Evolutionary conservation across 2,113 vertebrate genomes (phyloP), one percentile per base, ranked within the genome.

Genomic region (Athene noctua): DNA sequence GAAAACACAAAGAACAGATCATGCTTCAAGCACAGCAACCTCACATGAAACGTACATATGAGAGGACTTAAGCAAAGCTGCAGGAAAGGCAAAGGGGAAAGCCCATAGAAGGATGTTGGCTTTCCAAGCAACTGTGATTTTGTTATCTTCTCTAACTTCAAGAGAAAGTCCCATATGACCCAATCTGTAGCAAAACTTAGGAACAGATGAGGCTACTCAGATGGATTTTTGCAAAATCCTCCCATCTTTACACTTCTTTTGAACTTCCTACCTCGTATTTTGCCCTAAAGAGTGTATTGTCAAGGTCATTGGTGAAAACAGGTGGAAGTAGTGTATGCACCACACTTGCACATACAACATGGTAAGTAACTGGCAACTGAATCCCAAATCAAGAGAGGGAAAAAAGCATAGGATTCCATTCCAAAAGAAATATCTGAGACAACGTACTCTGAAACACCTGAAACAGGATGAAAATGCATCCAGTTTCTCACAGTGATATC

Each of bases 41-140:
- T 71, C 44, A 38, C 16, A 3, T 26, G 46, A 30, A 27, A 57
- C 15, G 2, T 17, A 55, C 0, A 0, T 2, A 9, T 13, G 5
- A 14, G 14, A 70, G 85, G 8, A 36, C 6, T 6, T 25, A 63
- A 61, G 36, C 29, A 83, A 78, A 88, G 5, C 51, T 74, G 17
- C 9, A 25, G 44, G 72, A 36, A 51, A 92, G 25, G 57, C 36
- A 27, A 67, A 52, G 10, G 20, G 4, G 25, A 65, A 92, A 85
- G 29, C 22, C n/a, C 4, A 14, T 2, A 61, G 42, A 62, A 73
- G 11, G 32, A n/a, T 38, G 1, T 9, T 63, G 14, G 8, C 49
- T 90, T 68, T 70, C n/a, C 57, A 63, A 79, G 36, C 14, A 80
- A n/a, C 4, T 19, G 10, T n/a, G 40, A 34, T 36, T 79, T 82